phyloP scores from a whole-genome alignment of 2,113 vertebrate species.

The Xiphophorus maculatus region DNA sequence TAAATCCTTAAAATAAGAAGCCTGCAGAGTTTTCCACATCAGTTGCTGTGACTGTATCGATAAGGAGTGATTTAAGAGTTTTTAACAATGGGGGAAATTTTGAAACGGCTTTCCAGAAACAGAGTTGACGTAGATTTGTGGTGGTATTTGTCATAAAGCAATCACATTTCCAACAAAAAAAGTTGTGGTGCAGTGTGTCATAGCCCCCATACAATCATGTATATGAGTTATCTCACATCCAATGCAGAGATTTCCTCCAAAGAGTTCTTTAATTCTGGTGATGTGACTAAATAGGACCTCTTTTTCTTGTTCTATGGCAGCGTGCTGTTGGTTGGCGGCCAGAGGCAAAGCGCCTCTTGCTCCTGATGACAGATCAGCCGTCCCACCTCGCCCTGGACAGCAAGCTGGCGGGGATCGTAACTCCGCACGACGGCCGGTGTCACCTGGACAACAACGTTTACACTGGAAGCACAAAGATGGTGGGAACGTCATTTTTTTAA shows the following conservation, averaged over 20 bases:
- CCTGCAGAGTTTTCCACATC: constrained; percentile 44
- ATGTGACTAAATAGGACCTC: not conserved
- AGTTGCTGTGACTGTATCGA: constrained; percentile 12
- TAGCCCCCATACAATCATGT: not conserved
- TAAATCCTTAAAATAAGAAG: constrained; percentile 33
- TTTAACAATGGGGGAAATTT: constrained; percentile 8
- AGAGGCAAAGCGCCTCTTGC: constrained; percentile 91
- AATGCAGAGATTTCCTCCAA: not conserved
- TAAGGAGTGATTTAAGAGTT: constrained; percentile 20
- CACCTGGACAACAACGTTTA: constrained; percentile 94
- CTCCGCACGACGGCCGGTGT: constrained; percentile 92
- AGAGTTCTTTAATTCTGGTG: not conserved
- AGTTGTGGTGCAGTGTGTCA: not conserved
- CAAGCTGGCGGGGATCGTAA: constrained; percentile 93
- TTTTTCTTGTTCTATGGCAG: constrained; percentile 66
- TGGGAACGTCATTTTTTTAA: constrained; percentile 64
- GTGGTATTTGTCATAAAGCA: not conserved
- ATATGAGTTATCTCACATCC: not conserved
- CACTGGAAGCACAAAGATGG: constrained; percentile 89
- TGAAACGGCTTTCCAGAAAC: constrained; percentile 5
- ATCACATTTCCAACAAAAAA: not conserved
- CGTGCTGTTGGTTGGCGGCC: constrained; percentile 92
- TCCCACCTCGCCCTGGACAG: constrained; percentile 97
- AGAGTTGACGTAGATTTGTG: constrained; percentile 5
- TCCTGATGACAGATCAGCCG: constrained; percentile 97